These are phyloP conservation scores for Microctonus aethiopoides DNA, from an alignment of 2,888 invertebrate species.

Conservation along the genomic window DNA sequence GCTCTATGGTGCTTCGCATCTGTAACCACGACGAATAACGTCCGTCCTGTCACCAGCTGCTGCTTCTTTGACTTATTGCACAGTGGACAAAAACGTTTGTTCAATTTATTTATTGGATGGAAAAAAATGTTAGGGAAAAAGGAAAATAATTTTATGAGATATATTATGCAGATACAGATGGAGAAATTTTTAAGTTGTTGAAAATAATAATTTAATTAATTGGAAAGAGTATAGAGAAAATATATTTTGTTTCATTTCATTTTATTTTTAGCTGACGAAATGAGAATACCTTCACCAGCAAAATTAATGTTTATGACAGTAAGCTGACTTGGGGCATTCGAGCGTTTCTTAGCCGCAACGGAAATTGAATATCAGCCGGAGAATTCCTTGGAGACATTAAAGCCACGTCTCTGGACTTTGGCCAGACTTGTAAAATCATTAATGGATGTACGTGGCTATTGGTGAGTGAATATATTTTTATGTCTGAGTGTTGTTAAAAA, in stretches of 20 bases:
- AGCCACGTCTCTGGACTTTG: neutral
- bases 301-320: neutral
- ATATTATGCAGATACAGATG: neutral
- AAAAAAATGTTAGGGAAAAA: neutral
- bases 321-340: conserved; percentile 3
- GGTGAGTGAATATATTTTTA: neutral
- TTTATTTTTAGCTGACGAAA: neutral
- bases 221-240: too few species aligned
- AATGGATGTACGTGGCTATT: neutral
- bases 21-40: conserved; percentile 22
- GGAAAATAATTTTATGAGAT: too few species aligned
- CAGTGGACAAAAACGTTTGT: neutral
- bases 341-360: neutral
- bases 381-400: neutral
- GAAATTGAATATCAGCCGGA: conserved; percentile 19
- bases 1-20: conserved; percentile 13
- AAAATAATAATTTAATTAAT: too few species aligned
- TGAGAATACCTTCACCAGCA: neutral
- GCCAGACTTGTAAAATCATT: conserved; percentile 18
- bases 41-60: conserved; percentile 20
- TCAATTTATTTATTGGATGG: conserved; percentile 5
- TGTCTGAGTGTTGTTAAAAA: neutral
- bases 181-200: neutral
- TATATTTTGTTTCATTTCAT: neutral
- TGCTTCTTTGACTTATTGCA: conserved; percentile 21